Evolutionary conservation across 2,888 invertebrate genomes (phyloP), one percentile per base, ranked within the genome.

Genomic region (Colletes collaris): DNA sequence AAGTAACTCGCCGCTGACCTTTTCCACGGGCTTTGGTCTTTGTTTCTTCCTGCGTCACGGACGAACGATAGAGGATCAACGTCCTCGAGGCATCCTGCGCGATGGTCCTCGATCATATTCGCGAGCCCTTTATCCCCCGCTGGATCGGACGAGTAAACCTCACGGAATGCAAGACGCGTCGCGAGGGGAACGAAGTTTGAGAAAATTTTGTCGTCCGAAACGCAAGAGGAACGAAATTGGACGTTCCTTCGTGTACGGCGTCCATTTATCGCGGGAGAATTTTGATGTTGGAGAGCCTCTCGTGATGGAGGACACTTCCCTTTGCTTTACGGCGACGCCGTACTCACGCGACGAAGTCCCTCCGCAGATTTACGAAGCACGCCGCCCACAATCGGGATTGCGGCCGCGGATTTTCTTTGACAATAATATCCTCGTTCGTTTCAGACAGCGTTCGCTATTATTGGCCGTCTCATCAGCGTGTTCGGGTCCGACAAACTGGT

Each of bases 191-290:
- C 62, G 70, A 55, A 59, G 71, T 55, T 70, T 70, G 19, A 46
- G 37, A 64, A 16, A 71, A 69, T 50, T 75, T 55, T 4, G 0
- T 10, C n/a, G n/a, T 8, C 59, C 16, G 49, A 49, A 53, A 62
- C 49, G 55, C 49, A 50, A 10, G 19, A 66, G 44, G 27, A 19
- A 44, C 50, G 27, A 27, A 64, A 67, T 72, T 67, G 76, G 62
- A 58, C 67, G 59, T 67, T 52, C 53, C 58, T 49, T 16, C 52
- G 62, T 67, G 56, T 37, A 66, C 44, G 27, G 50, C 62, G 37
- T 60, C 71, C 71, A 75, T 78, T 81, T 78, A 65, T 60, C 70
- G 77, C 68, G 53, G 56, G 53, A 55, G 78, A 82, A 82, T 82
- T 82, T 81, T 81, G 76, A 82, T 82, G 67, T 56, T 3, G 72